A percentile compares a stretch with the other conserved stretches of the same genome.
phyloP scores from a whole-genome alignment of 2,888 invertebrate species.

The Sesamia inferens region DNA sequence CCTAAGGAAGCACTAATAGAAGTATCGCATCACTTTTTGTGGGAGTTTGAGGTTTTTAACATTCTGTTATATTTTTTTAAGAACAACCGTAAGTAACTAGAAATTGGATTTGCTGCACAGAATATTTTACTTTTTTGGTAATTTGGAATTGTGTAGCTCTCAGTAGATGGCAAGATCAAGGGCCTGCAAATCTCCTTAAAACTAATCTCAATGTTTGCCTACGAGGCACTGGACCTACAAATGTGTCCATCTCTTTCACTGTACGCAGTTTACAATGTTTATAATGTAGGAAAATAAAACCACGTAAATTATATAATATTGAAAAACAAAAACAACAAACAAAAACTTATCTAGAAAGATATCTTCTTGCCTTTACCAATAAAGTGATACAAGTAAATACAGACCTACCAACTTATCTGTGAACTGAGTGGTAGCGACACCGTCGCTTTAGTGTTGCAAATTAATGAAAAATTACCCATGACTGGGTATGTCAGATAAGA shows the following conservation, averaged over 20 bases:
- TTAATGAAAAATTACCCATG: too few relatives aligned
- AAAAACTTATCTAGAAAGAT: background rate
- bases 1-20: slow-evolving; percentile 95
- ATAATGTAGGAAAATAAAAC: background rate
- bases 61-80: background rate
- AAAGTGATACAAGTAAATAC: too few relatives aligned
- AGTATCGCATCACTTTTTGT: slow-evolving; percentile 94
- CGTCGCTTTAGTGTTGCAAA: too few relatives aligned
- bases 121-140: background rate
- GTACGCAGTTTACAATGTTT: background rate
- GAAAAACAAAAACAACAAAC: background rate
- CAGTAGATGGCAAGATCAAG: too few relatives aligned
- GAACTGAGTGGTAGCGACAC: too few relatives aligned
- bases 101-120: background rate
- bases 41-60: slow-evolving; percentile 88
- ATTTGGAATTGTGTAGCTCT: background rate
- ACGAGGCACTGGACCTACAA: background rate
- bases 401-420: too few relatives aligned
- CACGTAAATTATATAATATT: background rate
- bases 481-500: too few relatives aligned
- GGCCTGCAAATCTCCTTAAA: background rate
- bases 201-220: too few relatives aligned
- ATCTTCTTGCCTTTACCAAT: too few relatives aligned
- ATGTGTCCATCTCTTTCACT: background rate
- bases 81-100: too few relatives aligned